Conservation (phyloP, 2,797 vertebrate species). For the Rhabdomys pumilio region DNA sequence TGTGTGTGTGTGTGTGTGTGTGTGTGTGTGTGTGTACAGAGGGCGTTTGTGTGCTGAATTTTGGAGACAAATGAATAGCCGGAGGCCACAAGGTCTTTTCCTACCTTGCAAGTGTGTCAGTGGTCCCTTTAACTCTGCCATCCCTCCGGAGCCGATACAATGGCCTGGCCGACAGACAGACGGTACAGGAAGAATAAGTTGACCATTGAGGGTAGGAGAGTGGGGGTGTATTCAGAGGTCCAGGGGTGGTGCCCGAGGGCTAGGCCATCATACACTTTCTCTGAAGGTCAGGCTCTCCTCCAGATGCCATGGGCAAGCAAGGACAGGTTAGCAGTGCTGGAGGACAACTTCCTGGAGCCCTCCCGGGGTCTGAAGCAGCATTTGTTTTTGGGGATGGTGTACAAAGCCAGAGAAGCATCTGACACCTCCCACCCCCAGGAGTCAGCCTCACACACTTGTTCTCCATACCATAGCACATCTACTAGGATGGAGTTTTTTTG, state of each 20-base stretch:
- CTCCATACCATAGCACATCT: constrained; percentile 5
- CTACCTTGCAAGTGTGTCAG: constrained; percentile 1
- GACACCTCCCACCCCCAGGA: background rate
- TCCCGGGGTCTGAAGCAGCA: background rate
- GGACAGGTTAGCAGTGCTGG: constrained; percentile 38
- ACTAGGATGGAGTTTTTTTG: constrained; percentile 14
- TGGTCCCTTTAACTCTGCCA: background rate
- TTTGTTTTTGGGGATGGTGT: background rate
- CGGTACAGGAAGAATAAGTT: background rate
- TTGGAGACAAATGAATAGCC: constrained; percentile 10
- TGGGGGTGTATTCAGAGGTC: constrained; percentile 32
- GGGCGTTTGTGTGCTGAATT: background rate
- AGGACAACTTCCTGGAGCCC: background rate
- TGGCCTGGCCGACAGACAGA: background rate
- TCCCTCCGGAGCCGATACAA: background rate
- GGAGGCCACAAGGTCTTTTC: background rate
- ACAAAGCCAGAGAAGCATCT: background rate
- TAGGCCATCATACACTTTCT: background rate
- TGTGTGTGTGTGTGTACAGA: background rate
- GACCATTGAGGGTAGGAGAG: background rate
- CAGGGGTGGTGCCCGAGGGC: background rate
- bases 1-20: background rate
- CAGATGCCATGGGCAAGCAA: constrained; percentile 4
- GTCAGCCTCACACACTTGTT: background rate
- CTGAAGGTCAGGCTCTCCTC: constrained; percentile 76